Conservation (phyloP, 1,140 invertebrate genomes). For the Stegodyphus mimosarum region DNA sequence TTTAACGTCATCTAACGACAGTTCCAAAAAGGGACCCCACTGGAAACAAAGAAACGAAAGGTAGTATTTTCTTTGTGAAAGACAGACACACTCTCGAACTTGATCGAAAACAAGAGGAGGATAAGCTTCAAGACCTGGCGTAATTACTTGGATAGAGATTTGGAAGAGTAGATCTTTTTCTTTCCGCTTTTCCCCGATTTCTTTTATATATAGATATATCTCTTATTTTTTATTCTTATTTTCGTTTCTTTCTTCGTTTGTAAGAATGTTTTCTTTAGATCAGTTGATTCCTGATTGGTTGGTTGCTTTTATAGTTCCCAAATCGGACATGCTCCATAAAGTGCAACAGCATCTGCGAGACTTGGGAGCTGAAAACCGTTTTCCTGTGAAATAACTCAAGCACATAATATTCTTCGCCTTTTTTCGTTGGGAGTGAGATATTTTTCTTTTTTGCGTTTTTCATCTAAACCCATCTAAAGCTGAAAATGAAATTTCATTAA, state of each 20-base stretch:
- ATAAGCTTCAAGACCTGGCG: constrained; percentile 18
- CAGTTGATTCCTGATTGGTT: constrained; percentile 41
- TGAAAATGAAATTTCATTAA: too few relatives aligned
- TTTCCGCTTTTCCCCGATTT: background rate
- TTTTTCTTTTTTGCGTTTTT: too few relatives aligned
- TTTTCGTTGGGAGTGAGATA: background rate
- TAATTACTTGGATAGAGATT: constrained; percentile 38
- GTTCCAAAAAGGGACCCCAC: background rate
- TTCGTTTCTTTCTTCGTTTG: background rate
- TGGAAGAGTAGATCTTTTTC: background rate
- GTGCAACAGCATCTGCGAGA: background rate
- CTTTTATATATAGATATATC: background rate
- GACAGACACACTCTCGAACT: background rate
- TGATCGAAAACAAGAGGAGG: constrained; percentile 17
- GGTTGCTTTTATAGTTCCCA: constrained; percentile 18
- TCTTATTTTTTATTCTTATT: too few relatives aligned
- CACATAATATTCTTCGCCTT: background rate
- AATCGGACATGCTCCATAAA: constrained; percentile 29
- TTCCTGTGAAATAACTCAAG: constrained; percentile 26
- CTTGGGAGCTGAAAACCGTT: constrained; percentile 23
- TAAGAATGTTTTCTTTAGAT: constrained; percentile 3
- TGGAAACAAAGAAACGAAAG: constrained; percentile 10
- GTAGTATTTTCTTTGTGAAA: constrained; percentile 17
- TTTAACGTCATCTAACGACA: background rate
- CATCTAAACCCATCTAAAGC: too few relatives aligned